These are phyloP conservation scores for Oscheius sp. DNA, from an alignment of 2,888 invertebrate genomes.

Conservation along the genomic window DNA sequence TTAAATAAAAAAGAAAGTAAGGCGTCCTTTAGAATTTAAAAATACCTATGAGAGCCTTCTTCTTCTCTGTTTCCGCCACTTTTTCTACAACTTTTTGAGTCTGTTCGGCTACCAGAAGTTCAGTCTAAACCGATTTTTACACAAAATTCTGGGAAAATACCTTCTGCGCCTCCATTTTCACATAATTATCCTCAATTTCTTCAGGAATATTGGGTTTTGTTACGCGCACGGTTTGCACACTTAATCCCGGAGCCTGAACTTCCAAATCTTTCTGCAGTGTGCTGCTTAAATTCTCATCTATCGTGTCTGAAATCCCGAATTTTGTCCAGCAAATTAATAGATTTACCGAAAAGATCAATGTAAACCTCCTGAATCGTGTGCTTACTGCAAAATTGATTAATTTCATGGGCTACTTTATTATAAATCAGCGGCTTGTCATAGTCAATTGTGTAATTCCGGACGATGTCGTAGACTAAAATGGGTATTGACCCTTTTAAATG, in stretches of 20 bases:
- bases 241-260: not conserved
- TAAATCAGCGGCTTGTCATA: not conserved
- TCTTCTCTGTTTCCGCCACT: not conserved
- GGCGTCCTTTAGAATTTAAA: no score
- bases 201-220: constrained; percentile 1
- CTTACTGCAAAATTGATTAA: not conserved
- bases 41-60: constrained; percentile 2
- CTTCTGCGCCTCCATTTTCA: not conserved
- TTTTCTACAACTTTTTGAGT: constrained; percentile 1
- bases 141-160: not conserved
- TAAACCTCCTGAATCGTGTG: not conserved
- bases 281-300: not conserved
- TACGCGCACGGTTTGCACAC: not conserved
- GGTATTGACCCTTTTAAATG: no score
- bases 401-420: not conserved
- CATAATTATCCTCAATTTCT: not conserved
- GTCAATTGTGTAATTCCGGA: not conserved
- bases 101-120: not conserved
- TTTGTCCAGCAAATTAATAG: no score
- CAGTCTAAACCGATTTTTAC: not conserved
- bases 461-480: not conserved
- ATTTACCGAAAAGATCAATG: constrained; percentile 78
- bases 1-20: no score
- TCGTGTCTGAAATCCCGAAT: not conserved
- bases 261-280: not conserved